A percentile compares a stretch with the other conserved stretches of the same genome.
Conservation (phyloP, 2,888 invertebrate genomes). For the Lamproptera curius region DNA sequence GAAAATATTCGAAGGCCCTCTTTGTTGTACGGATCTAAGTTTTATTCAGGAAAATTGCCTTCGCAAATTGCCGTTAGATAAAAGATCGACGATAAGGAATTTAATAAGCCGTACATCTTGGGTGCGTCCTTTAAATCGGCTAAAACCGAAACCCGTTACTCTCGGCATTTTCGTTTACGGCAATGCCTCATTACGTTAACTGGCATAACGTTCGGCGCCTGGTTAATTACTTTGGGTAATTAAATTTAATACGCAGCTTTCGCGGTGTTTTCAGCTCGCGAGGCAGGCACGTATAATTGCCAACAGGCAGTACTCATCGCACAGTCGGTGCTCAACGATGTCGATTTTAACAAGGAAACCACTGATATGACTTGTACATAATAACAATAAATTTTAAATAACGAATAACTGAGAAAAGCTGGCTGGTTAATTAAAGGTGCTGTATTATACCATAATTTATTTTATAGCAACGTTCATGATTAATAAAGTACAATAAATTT, state of each 20-base stretch:
- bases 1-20: not conserved
- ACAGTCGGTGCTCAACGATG: too few species aligned
- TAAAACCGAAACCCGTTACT: not conserved
- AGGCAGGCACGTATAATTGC: too few species aligned
- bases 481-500: too few species aligned
- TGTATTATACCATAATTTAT: too few species aligned
- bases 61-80: not conserved
- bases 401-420: too few species aligned
- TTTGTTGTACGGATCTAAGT: not conserved
- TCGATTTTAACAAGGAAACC: too few species aligned
- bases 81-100: constrained; percentile 1
- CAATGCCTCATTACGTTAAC: not conserved
- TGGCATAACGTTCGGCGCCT: not conserved
- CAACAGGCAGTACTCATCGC: too few species aligned
- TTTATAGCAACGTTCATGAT: too few species aligned
- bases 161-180: not conserved
- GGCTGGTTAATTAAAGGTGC: too few species aligned
- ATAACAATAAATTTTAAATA: too few species aligned
- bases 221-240: not conserved
- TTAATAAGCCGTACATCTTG: constrained; percentile 3
- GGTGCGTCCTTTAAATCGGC: too few species aligned
- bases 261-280: not conserved
- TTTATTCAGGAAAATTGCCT: constrained; percentile 3
- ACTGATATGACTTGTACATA: too few species aligned
- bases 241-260: not conserved